phyloP scores from a whole-genome alignment of 2,888 invertebrate genomes.

The Oscheius myriophilus region DNA sequence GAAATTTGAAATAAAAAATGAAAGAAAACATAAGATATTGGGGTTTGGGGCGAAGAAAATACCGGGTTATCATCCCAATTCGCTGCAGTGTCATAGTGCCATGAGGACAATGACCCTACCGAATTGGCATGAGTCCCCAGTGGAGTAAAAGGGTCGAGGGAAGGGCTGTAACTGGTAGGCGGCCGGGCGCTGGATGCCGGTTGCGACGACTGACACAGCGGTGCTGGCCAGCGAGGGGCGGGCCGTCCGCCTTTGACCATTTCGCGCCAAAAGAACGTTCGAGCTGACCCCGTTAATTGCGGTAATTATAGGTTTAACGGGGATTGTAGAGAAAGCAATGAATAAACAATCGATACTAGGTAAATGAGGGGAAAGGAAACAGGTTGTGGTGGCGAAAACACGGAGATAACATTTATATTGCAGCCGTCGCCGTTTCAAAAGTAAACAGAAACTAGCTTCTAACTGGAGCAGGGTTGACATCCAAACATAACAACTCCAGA shows the following conservation, averaged over 20 bases:
- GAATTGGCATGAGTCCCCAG: conserved; percentile 27
- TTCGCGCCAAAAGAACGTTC: conserved; percentile 22
- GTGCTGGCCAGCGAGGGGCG: conserved; percentile 29
- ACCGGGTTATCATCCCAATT: conserved; percentile 31
- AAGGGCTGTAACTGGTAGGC: conserved; percentile 25
- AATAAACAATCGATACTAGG: no score
- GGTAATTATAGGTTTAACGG: no score
- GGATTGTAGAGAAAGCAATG: no score
- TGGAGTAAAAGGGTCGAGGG: no score
- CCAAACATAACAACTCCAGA: no score
- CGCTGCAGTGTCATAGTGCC: conserved; percentile 46
- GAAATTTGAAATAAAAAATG: no score
- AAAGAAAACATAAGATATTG: no score
- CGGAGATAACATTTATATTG: not conserved
- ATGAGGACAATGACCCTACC: conserved; percentile 32
- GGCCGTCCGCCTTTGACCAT: conserved; percentile 24
- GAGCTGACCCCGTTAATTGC: no score
- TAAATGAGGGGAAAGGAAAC: no score
- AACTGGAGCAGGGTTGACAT: not conserved
- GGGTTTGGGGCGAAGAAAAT: no score
- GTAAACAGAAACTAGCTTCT: conserved; percentile 6
- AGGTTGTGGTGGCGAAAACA: no score
- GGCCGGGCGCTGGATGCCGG: conserved; percentile 25
- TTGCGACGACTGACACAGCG: conserved; percentile 28
- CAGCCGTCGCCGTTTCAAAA: not conserved